Evolutionary conservation across 2,797 vertebrate genomes (phyloP), one percentile per base, ranked within the genome.

Genomic region (Hypotaenidia okinawae): DNA sequence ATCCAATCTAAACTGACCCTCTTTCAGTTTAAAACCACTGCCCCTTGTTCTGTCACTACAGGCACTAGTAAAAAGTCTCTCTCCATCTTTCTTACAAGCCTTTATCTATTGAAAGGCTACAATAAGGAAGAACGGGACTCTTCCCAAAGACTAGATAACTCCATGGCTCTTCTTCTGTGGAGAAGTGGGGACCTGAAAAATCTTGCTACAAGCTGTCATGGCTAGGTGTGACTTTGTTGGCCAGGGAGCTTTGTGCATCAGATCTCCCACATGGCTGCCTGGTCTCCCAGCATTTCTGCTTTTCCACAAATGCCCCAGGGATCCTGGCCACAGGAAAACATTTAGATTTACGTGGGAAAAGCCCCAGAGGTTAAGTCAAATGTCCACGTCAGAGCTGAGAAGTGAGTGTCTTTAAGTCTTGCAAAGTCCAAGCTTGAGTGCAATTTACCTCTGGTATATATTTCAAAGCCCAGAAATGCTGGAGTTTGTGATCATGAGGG

Each of bases 381-480:
- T 5, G 3, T 0, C 64, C 33, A 3, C 0, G 0, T 6, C 55
- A 25, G 78, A 39, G 47, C 32, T 33, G 58, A 62, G 55, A 79
- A 2, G 2, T 33, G 32, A 17, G 5, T 12, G 39, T 57, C 57
- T 75, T 45, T 41, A 41, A 16, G 23, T 63, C 25, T 67, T 30
- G 8, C n/a, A 58, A 58, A 58, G n/a, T 58, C n/a, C 57, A 58
- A 39, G 6, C 43, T 15, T 58, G 37, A n/a, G 4, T 51, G 72
- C 5, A n/a, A 5, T 67, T 52, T 57, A 19, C 30, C 47, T 57
- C 21, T 37, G 25, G 35, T 1, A 16, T 11, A 13, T 41, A 35
- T 33, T 32, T 70, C 52, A 61, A 51, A 74, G 61, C 37, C 28
- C 33, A 39, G 28, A 68, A 87, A 63, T 55, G 32, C 3, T 3